Evolutionary conservation across 1,140 invertebrate genomes (phyloP).

Genomic region (Copidosoma floridanum): DNA sequence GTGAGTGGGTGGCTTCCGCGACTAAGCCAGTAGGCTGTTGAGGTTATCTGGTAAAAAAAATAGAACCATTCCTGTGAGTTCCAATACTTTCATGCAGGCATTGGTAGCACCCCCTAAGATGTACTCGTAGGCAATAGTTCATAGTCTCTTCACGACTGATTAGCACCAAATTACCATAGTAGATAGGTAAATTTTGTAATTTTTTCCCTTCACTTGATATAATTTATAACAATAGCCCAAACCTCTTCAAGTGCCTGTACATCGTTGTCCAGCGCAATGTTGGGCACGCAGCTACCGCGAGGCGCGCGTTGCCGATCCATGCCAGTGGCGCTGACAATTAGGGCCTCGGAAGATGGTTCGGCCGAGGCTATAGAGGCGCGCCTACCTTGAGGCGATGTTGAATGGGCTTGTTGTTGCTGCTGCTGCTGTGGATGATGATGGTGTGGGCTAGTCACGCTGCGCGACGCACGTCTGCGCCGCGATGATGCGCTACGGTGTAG

Average conservation of each 20-base stretch:
- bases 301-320: conserved; percentile 50
- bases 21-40: too few species aligned
- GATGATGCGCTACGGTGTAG: conserved; percentile 67
- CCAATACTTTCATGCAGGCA: too few species aligned
- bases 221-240: too few species aligned
- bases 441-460: conserved; percentile 64
- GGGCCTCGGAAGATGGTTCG: conserved; percentile 39
- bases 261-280: conserved; percentile 50
- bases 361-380: conserved; percentile 46
- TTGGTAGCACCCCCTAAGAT: too few species aligned
- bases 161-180: too few species aligned
- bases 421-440: conserved; percentile 54
- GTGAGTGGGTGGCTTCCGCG: too few species aligned
- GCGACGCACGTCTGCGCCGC: conserved; percentile 63
- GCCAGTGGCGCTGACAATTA: conserved; percentile 31
- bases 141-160: too few species aligned
- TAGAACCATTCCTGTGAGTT: too few species aligned
- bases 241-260: conserved; percentile 42
- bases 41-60: too few species aligned
- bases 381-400: conserved; percentile 33
- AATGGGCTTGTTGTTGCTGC: conserved; percentile 44
- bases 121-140: too few species aligned
- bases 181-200: too few species aligned
- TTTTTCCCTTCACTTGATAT: too few species aligned
- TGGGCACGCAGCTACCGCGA: conserved; percentile 54